Percentiles rank a stretch among this genome's conserved stretches.
Evolutionary conservation across 2,797 vertebrate species (phyloP).

Genomic region (Kryptopterus vitreolus): DNA sequence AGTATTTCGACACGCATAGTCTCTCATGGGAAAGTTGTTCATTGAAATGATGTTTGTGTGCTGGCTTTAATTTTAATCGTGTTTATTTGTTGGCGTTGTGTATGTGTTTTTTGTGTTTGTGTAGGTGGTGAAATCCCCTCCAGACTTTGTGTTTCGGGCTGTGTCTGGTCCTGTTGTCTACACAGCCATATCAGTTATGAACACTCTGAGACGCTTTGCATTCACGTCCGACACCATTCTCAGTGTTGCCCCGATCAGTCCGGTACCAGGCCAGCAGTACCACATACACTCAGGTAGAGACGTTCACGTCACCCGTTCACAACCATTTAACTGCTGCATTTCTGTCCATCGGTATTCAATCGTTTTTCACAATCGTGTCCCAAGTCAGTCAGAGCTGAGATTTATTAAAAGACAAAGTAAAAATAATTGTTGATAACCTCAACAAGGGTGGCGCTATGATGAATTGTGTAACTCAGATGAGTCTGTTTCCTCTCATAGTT

Average conservation of each 20-base stretch:
- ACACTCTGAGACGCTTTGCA: conserved; percentile 79
- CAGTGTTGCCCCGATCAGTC: conserved; percentile 79
- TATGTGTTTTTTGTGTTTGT: conserved; percentile 46
- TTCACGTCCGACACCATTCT: conserved; percentile 75
- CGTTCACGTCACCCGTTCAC: neutral
- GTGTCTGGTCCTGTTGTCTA: conserved; percentile 91
- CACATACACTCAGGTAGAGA: conserved; percentile 90
- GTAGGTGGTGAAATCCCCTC: conserved; percentile 85
- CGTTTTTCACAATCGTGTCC: too few relatives aligned
- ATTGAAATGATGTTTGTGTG: neutral
- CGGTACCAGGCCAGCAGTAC: conserved; percentile 80
- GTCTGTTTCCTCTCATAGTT: too few relatives aligned
- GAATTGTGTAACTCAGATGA: too few relatives aligned
- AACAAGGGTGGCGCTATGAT: too few relatives aligned
- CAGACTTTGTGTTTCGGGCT: conserved; percentile 87
- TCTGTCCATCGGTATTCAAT: too few relatives aligned
- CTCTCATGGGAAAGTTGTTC: neutral
- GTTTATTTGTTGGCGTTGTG: neutral
- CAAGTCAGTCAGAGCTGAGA: too few relatives aligned
- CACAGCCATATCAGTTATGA: conserved; percentile 90
- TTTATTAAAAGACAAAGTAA: too few relatives aligned
- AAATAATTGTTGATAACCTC: too few relatives aligned
- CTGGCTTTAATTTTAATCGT: neutral
- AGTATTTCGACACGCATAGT: neutral
- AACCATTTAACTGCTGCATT: conserved; percentile 8